phyloP scores from a whole-genome alignment of 2,113 vertebrate genomes.

The Salvelinus alpinus region DNA sequence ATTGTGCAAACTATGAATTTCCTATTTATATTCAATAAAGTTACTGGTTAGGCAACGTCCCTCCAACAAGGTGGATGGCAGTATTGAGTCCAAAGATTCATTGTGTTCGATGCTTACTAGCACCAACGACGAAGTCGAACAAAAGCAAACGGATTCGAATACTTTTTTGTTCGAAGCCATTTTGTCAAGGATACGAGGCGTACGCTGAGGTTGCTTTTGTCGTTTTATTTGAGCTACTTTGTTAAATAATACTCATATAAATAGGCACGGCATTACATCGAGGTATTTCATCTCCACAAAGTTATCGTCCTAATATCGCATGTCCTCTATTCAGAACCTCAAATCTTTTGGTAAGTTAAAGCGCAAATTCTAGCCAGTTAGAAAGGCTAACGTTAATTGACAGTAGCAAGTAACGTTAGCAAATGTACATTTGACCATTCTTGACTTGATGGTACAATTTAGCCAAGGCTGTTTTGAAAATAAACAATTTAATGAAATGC shows the following conservation, averaged over 20 bases:
- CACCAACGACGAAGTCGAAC: background rate
- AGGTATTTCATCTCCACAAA: slow-evolving; percentile 67
- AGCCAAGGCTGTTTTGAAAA: too few species aligned
- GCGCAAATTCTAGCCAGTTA: background rate
- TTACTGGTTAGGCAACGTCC: too few species aligned
- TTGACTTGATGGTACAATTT: too few species aligned
- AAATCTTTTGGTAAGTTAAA: slow-evolving; percentile 83
- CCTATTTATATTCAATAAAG: too few species aligned
- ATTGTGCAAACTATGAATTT: too few species aligned
- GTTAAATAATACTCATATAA: background rate
- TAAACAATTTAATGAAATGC: too few species aligned
- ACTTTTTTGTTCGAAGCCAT: background rate
- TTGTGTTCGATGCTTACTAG: too few species aligned
- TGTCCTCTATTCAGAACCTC: slow-evolving; percentile 93
- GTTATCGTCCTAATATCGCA: slow-evolving; percentile 83
- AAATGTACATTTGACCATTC: too few species aligned
- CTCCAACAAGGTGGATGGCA: too few species aligned
- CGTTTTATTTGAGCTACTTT: background rate
- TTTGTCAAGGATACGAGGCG: background rate
- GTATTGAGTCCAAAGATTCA: too few species aligned
- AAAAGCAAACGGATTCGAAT: background rate
- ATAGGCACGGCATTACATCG: slow-evolving; percentile 21
- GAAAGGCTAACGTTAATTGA: background rate
- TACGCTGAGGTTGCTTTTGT: background rate
- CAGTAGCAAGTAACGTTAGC: too few species aligned